Percentiles rank a stretch among this genome's conserved stretches.
Evolutionary conservation across 2,113 vertebrate species (phyloP).

Genomic region (Rhabdornis inornatus): DNA sequence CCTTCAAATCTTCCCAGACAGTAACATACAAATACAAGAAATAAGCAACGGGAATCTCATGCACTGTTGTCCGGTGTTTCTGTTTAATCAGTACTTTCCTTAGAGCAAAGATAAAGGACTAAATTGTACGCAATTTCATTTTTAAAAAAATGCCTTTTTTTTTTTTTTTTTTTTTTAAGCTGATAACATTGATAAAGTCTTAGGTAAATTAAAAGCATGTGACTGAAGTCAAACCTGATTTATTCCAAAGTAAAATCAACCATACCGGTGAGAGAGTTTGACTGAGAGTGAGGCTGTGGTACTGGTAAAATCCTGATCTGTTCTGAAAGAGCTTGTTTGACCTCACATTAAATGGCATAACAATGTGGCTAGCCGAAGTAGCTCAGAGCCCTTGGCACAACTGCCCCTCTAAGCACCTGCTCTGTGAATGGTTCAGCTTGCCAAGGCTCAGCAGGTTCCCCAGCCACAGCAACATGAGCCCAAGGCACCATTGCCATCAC

Average conservation of each 20-base stretch:
- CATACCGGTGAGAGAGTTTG: neutral
- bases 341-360: neutral
- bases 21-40: neutral
- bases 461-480: neutral
- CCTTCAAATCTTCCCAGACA: constrained; percentile 32
- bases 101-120: constrained; percentile 10
- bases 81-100: constrained; percentile 36
- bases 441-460: neutral
- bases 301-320: neutral
- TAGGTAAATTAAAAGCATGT: neutral
- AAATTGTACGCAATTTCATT: neutral
- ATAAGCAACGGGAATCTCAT: neutral
- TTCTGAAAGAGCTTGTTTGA: neutral
- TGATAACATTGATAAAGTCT: constrained; percentile 10
- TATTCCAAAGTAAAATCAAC: neutral
- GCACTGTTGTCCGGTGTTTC: neutral
- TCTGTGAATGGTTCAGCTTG: neutral
- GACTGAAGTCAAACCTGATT: neutral
- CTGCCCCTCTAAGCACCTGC: neutral
- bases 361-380: neutral
- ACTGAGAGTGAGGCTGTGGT: neutral
- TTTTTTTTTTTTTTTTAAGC: neutral
- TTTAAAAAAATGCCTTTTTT: neutral
- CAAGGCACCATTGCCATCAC: neutral
- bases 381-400: neutral